Evolutionary conservation across 2,888 invertebrate genomes (phyloP).

Genomic region (Aquatica leii): DNA sequence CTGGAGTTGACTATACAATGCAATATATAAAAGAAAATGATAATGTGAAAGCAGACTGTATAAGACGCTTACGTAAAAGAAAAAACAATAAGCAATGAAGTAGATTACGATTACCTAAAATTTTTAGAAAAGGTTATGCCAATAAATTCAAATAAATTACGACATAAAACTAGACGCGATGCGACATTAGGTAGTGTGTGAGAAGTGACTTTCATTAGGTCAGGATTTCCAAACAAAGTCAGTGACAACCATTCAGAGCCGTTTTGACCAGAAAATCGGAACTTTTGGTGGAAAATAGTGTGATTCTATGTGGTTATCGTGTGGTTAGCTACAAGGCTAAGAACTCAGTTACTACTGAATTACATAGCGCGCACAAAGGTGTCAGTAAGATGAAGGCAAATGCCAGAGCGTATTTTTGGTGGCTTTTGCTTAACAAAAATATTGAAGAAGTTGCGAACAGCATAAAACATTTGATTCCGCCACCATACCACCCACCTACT

Average conservation of each 20-base stretch:
- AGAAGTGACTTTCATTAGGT: conserved; percentile 17
- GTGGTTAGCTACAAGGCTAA: no score
- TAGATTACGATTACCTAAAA: conserved; percentile 12
- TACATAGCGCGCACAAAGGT: no score
- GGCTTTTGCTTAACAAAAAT: no score
- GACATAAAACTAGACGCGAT: conserved; percentile 9
- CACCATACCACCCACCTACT: background rate
- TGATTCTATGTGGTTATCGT: background rate
- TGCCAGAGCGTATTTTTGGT: no score
- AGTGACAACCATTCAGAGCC: conserved; percentile 1
- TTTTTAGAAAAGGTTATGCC: background rate
- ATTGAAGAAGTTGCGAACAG: background rate
- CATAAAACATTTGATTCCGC: background rate
- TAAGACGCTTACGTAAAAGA: background rate
- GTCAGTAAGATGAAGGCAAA: no score
- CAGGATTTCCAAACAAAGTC: conserved; percentile 15
- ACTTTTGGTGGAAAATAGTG: background rate
- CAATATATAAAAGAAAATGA: background rate
- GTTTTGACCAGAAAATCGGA: background rate
- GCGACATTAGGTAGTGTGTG: conserved; percentile 12
- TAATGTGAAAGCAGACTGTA: background rate
- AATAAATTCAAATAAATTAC: conserved; percentile 15
- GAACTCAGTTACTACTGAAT: no score
- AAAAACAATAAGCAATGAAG: background rate
- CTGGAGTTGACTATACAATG: background rate